Percentiles rank a stretch among this genome's conserved stretches.
Conservation (phyloP, 2,113 vertebrate species). For the Periophthalmus modestus region DNA sequence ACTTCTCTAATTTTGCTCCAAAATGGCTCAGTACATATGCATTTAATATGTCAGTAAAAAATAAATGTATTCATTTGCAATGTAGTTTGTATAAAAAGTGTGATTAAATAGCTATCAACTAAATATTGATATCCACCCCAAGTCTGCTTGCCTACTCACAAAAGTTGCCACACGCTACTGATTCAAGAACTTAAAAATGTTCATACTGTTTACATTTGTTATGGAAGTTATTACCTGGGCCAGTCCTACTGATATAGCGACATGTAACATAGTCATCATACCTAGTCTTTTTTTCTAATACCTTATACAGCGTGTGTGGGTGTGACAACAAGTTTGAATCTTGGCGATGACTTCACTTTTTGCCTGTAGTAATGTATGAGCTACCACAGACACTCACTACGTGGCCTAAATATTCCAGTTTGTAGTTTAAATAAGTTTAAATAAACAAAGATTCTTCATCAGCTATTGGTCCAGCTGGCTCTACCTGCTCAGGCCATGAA, state of each 20-base stretch:
- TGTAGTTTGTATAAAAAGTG: too few species aligned
- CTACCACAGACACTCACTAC: neutral
- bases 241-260: neutral
- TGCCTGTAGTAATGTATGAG: too few species aligned
- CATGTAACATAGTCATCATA: neutral
- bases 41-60: too few species aligned
- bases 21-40: too few species aligned
- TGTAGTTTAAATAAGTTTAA: constrained; percentile 5
- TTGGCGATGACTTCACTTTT: neutral
- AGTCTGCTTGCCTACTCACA: too few species aligned
- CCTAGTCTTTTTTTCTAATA: neutral
- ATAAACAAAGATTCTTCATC: neutral
- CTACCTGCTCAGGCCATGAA: neutral
- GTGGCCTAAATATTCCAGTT: neutral
- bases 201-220: too few species aligned
- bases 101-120: too few species aligned
- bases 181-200: neutral
- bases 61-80: too few species aligned
- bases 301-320: neutral
- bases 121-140: too few species aligned
- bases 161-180: too few species aligned
- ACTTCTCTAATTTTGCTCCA: too few species aligned
- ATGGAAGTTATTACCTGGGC: neutral
- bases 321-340: neutral
- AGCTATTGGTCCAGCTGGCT: neutral